Conservation (phyloP, 2,797 vertebrate species). For the Catostomus latipinnis region DNA sequence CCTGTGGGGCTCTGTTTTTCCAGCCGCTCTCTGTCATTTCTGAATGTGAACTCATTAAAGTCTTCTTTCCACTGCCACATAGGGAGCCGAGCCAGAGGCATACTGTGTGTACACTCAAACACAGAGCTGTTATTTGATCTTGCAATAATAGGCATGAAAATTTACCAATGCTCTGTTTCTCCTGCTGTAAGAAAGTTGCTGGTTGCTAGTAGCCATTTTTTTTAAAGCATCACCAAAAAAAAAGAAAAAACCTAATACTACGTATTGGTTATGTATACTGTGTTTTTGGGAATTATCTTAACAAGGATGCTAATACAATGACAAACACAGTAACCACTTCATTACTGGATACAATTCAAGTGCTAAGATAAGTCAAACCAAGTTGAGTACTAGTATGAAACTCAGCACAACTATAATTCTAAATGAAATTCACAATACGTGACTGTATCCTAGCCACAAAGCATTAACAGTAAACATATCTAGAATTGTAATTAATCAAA, state of each 20-base stretch:
- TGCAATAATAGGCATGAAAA: background rate
- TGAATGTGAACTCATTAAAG: slow-evolving; percentile 78
- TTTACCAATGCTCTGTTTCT: too few species aligned
- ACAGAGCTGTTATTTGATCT: background rate
- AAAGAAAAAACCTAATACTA: too few species aligned
- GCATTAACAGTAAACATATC: background rate
- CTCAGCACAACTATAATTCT: background rate
- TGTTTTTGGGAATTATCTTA: too few species aligned
- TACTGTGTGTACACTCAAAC: background rate
- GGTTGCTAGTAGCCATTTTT: too few species aligned
- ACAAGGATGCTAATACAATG: too few species aligned
- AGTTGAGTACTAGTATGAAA: too few species aligned
- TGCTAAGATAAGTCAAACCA: too few species aligned
- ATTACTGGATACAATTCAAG: too few species aligned
- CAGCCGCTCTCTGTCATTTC: slow-evolving; percentile 75
- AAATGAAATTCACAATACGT: background rate
- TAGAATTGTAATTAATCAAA: background rate
- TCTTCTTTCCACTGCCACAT: slow-evolving; percentile 74
- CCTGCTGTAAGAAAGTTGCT: too few species aligned
- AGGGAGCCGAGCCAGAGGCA: slow-evolving; percentile 61
- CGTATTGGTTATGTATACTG: too few species aligned
- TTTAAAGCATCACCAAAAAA: too few species aligned
- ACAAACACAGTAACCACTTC: too few species aligned
- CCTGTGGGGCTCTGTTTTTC: slow-evolving; percentile 75
- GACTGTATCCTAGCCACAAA: background rate